Evolutionary conservation across 35 echinoderm and acorn worm genomes (phyloP).

Genomic region (Eucidaris tribuloides): DNA sequence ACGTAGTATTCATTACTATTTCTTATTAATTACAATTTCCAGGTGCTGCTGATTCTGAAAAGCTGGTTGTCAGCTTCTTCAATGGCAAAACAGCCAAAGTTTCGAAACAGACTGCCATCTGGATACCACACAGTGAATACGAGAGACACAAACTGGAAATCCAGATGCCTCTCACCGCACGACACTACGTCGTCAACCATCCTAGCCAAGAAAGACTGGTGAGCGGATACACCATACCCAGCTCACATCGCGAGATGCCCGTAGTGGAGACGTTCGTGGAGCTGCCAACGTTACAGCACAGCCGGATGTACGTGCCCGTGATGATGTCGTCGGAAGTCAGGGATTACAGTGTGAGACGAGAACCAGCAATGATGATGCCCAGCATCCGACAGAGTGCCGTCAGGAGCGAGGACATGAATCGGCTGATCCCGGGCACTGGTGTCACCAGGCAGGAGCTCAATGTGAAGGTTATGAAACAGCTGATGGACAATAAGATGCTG

Average conservation of each 20-base stretch:
- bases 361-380: neutral
- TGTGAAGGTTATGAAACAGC: constrained; percentile 82
- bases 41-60: constrained; percentile 85
- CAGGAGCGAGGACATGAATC: constrained; percentile 55
- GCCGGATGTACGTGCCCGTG: constrained; percentile 42
- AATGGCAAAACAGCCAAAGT: constrained; percentile 86
- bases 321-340: neutral
- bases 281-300: constrained; percentile 3
- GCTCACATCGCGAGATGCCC: neutral
- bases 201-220: constrained; percentile 35
- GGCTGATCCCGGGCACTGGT: constrained; percentile 77
- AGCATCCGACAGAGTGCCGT: constrained; percentile 47
- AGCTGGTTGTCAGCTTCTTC: constrained; percentile 82
- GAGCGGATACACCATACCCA: constrained; percentile 41
- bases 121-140: constrained; percentile 58
- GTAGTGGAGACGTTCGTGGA: neutral
- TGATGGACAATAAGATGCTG: constrained; percentile 78
- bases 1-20: no score
- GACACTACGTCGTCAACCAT: constrained; percentile 57
- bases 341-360: no score
- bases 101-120: constrained; percentile 58
- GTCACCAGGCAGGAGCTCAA: constrained; percentile 81
- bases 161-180: constrained; percentile 78
- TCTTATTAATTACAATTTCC: no score
- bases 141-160: constrained; percentile 86